Evolutionary conservation across 53 echinoderm and acorn worm genomes (phyloP), one percentile per base, ranked within the genome.

Genomic region (Antedon mediterranea): DNA sequence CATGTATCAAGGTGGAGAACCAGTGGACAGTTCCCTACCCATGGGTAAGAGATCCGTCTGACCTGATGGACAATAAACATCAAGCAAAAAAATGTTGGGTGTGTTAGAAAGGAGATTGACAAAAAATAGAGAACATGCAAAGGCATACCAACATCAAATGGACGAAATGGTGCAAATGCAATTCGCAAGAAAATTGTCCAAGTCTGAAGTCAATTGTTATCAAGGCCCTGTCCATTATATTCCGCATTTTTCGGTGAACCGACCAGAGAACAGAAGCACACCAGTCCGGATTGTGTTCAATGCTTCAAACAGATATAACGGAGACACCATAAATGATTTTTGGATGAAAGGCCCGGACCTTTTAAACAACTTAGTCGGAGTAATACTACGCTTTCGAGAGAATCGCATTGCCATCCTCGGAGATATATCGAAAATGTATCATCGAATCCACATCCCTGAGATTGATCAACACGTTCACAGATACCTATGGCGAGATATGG

Each of bases 271-370:
- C 43, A 84, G 42, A 29, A 79, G 75, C 31, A 84, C 85, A 14
- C 80, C 85, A 20, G 85, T 83, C 71, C 29, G 83, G 32, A 80
- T 80, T 32, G 77, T 87, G 31, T 76, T 85, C 77, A 85, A 85
- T 41, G 75, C 81, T 3, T 85, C 81, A 33, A 81, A 81, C 32
- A 71, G 30, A 33, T 85, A 80, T 34, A 85, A 85, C 33, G 85
- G 80, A 28, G 80, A 80, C 32, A 33, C 80, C 34, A 72, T 80
- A 14, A 84, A 79, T 37, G 74, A 84, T 18, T 43, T 79, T 26
- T 77, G 77, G 34, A 23, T 77, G n/a, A 37, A 37, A 11, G 37
- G 37, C 11, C 37, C 37, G 4, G 37, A 37, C 37, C 37, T 37
- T 37, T 37, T 37, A 4, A 37, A 37, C 11, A 78, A 78, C 78